Evolutionary conservation across 2,797 vertebrate genomes (phyloP).

Genomic region (Enteromius argenteus): DNA sequence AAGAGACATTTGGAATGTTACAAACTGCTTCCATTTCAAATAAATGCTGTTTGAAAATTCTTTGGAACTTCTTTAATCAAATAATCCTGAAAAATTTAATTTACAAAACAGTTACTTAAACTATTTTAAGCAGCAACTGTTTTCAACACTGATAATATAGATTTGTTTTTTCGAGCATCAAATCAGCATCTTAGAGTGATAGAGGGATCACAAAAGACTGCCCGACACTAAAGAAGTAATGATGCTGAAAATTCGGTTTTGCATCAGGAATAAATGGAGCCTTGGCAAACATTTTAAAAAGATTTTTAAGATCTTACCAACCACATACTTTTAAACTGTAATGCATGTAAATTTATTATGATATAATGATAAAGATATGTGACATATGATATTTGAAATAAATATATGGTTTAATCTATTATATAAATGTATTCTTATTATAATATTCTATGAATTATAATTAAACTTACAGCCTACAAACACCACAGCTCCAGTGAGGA

Average conservation of each 20-base stretch:
- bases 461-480: constrained; percentile 81
- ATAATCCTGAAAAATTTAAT: neutral
- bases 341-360: neutral
- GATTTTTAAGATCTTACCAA: neutral
- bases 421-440: neutral
- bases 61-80: too few species aligned
- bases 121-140: neutral
- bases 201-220: too few species aligned
- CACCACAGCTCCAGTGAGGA: constrained; percentile 65
- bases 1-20: neutral
- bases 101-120: too few species aligned
- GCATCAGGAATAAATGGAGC: neutral
- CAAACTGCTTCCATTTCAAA: too few species aligned
- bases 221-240: too few species aligned
- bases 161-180: neutral
- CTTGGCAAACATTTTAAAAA: neutral
- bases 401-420: neutral
- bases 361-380: neutral
- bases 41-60: neutral
- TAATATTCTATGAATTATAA: neutral
- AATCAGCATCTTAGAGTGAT: neutral
- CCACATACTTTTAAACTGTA: neutral
- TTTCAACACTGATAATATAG: neutral
- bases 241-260: too few species aligned
- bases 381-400: neutral